phyloP scores from a whole-genome alignment of 2,888 invertebrate genomes.

The Hofmannophila pseudospretella region DNA sequence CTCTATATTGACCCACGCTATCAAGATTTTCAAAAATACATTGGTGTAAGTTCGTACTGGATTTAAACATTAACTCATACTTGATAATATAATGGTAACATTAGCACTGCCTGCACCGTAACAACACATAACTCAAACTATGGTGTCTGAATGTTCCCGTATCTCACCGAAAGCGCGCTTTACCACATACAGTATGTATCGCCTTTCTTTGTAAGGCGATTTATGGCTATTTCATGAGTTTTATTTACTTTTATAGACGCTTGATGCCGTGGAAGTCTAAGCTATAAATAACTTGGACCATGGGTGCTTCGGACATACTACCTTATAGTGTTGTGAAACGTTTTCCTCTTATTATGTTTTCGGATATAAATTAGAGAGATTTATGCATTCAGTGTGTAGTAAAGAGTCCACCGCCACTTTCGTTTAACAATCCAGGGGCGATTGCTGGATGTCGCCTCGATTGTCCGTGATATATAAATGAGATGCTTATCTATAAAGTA shows the following conservation, averaged over 20 bases:
- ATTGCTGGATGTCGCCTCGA: slow-evolving; percentile 34
- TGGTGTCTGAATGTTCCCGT: slow-evolving; percentile 28
- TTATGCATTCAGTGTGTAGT: slow-evolving; percentile 42
- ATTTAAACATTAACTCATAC: slow-evolving; percentile 11
- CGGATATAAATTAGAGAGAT: slow-evolving; percentile 72
- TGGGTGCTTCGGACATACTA: slow-evolving; percentile 53
- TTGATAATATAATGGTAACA: slow-evolving; percentile 32
- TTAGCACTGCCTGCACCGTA: slow-evolving; percentile 28
- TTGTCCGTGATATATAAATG: slow-evolving; percentile 39
- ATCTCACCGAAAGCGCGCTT: slow-evolving; percentile 41
- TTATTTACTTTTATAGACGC: slow-evolving; percentile 74
- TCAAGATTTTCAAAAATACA: slow-evolving; percentile 4
- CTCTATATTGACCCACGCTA: background rate
- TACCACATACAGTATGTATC: slow-evolving; percentile 39
- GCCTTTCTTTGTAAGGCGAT: slow-evolving; percentile 62
- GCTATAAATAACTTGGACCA: slow-evolving; percentile 63
- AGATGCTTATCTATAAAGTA: slow-evolving; percentile 36
- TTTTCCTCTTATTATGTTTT: slow-evolving; percentile 74
- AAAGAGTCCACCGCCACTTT: slow-evolving; percentile 43
- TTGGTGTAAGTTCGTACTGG: slow-evolving; percentile 4
- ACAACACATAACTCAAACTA: slow-evolving; percentile 39
- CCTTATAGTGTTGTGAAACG: slow-evolving; percentile 54
- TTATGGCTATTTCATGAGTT: slow-evolving; percentile 70
- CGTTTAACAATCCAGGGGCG: slow-evolving; percentile 28
- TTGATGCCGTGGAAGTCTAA: slow-evolving; percentile 48